Evolutionary conservation across 2,113 vertebrate species (phyloP), one percentile per base, ranked within the genome.

Genomic region (Hippocampus comes): DNA sequence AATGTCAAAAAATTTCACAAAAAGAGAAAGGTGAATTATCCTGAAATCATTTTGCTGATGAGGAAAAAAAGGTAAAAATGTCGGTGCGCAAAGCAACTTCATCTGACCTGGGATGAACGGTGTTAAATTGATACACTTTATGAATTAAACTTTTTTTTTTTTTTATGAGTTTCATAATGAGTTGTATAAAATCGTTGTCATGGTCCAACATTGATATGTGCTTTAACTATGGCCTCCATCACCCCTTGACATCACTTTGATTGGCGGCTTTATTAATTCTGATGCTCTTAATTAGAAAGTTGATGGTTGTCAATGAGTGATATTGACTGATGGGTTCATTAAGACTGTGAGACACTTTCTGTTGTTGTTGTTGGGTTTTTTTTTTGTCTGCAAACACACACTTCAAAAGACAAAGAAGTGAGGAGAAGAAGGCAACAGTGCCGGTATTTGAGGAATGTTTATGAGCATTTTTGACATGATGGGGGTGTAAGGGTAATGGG

Each of bases 271-370:
- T 87, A 90, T 91, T 92, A 88, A 91, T 91, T 91, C 80, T 86
- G 87, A 93, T 87, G 75, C 84, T 89, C 83, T 90, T 91, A 91
- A 93, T 93, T 91, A 91, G 87, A 87, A 91, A 75, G 87, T 84
- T 85, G 87, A 87, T 82, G 72, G 73, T 86, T 91, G 89, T 88
- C 87, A 88, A 77, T 86, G 87, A 86, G 76, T 86, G 76, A 80
- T 90, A 87, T 84, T 90, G 89, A 89, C 84, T 90, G 83, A 87
- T 84, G 89, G 79, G 68, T 92, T 90, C 82, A 91, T 89, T 83
- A 90, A 75, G 72, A 70, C 75, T 8, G 25, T 56, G 49, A 61
- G 70, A 74, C 30, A 59, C 34, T 34, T 68, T 56, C 7, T 15
- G 23, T 12, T 25, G 43, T 46, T 46, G 34, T 38, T 34, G 34